Base-by-base conservation (phyloP, 2,797 vertebrate species). In the Sibirionetta formosa region DNA sequence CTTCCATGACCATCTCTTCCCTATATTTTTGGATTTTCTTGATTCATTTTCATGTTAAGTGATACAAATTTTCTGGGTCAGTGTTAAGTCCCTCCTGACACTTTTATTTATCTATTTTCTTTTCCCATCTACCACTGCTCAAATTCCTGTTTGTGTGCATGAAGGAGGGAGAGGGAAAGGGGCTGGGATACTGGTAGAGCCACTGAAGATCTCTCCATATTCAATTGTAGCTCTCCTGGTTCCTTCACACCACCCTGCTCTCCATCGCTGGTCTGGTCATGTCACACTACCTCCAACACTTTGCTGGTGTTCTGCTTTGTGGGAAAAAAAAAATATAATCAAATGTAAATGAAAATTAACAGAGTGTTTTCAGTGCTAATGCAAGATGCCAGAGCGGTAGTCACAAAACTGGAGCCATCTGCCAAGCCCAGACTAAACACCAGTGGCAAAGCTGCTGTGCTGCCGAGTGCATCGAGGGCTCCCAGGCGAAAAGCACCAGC, bases 1-100 rank as follows among this genome's bases (percentile, higher is more conserved):
- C 63, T 91, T 83, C 58, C 65, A 56, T 85, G 60, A 82, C 63
- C 58, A 92, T 14, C 29, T 35, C 36, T 51, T 63, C 81, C 51
- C 42, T 76, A n/a, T 66, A 86, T 73, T 79, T 97, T 86, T 93
- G 56, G 93, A 96, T 96, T 86, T 83, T 96, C 84, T 83, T 86
- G 57, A 90, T 91, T 94, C 3, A 86, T 88, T 94, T 92, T 93
- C 86, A 92, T 79, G 61, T 88, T 91, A 63, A 82, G 77, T n/a
- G 63, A 27, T 72, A 93, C 88, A 91, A 91, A 93, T 95, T 95
- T 93, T 93, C 88, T 31, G 4, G 83, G 93, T 96, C 96, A 95
- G 27, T 80, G 66, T 51, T 72, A 82, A 76, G 75, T 92, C 86
- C 51, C 48, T 91, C 60, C 82, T 95, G 92, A 94, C 76, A 83